Base-by-base conservation (phyloP, 2,888 invertebrate genomes). In the Microdon myrmicae region DNA sequence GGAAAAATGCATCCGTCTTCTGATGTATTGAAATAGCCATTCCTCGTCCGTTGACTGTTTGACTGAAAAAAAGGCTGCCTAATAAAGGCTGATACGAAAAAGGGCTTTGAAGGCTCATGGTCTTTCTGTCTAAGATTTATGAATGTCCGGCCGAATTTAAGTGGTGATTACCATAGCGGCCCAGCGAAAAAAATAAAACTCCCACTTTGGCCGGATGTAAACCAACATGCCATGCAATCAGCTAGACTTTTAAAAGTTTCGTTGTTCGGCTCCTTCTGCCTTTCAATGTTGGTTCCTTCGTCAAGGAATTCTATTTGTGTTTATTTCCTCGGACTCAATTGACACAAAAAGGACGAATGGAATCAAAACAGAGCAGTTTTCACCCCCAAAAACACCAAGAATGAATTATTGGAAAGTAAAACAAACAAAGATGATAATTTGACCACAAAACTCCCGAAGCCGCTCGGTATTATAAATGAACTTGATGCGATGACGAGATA, bases 381-480 rank as follows among this genome's bases (percentile, higher is more conserved):
- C 12, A 10, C 17, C 20, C 35, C 22, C 22, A 8, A 16, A 22
- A 26, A 20, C 9, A 37, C 14, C 31, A 7, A 13, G 7, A 47
- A 39, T 56, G 41, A 64, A 47, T 58, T 64, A 64, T 56, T 32
- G 48, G 20, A 64, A 64, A 64, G 38, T 64, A 58, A 64, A 64
- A 64, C 64, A 64, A 64, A 64, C 64, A 64, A 53, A 53, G 64
- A 64, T 64, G 64, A 64, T 64, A 58, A 64, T 64, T 64, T 64
- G 64, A 64, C 64, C 51, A 49, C 51, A 59, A 28, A 47, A 34
- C 39, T 28, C 13, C 1, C 3, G 28, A 3, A 37, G 22, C 14
- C 29, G 13, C 14, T 29, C 25, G 32, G 49, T 45, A 55, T 55
- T 45, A 55, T 61, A 61, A 64, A 64, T 58, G 64, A 64, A 64